Evolutionary conservation across 2,113 vertebrate species (phyloP).

Genomic region (Corythoichthys haematopterus): DNA sequence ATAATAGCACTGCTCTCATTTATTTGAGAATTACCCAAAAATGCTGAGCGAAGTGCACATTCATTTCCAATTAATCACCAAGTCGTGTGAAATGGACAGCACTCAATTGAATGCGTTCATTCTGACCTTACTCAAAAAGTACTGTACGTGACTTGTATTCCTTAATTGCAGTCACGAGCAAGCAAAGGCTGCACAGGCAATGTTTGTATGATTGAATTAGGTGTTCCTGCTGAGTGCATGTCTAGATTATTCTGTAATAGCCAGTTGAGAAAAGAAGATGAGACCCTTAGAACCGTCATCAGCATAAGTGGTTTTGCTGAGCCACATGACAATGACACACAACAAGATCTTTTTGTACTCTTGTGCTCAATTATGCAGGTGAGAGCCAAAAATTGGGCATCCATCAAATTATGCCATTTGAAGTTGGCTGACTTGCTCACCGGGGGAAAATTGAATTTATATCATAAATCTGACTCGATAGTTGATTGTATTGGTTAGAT

Average conservation of each 20-base stretch:
- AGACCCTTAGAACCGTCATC: background rate
- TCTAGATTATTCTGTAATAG: background rate
- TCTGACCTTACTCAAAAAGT: background rate
- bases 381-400: background rate
- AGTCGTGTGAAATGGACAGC: background rate
- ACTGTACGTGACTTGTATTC: background rate
- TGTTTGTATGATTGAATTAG: background rate
- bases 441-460: background rate
- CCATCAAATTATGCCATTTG: background rate
- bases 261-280: background rate
- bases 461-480: background rate
- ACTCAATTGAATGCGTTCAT: too few species aligned
- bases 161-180: background rate
- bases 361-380: background rate
- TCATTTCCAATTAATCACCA: background rate
- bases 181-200: background rate
- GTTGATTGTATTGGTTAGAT: background rate
- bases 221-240: background rate
- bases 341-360: background rate
- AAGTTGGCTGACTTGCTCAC: background rate
- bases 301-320: background rate
- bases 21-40: conserved; percentile 13
- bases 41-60: background rate
- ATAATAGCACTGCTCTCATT: conserved; percentile 1
- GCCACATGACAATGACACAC: background rate